A percentile compares a stretch with the other conserved stretches of the same genome.
Conservation (phyloP, 2,888 invertebrate species). For the Eustalomyia histrio region DNA sequence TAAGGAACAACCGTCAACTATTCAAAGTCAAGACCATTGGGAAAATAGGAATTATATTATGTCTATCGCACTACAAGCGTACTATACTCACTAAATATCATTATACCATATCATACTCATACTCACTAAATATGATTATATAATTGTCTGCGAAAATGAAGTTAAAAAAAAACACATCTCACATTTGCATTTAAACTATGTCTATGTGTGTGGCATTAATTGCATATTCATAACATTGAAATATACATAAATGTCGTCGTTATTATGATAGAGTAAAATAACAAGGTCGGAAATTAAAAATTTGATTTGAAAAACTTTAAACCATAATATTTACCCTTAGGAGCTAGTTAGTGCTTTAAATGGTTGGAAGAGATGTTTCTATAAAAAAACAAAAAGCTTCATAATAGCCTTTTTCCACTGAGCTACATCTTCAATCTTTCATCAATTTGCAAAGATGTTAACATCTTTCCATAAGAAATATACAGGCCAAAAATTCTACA, state of each 20-base stretch:
- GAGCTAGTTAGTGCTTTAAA: not conserved
- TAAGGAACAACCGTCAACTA: not conserved
- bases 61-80: too few species aligned
- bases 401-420: too few species aligned
- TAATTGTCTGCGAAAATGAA: conserved; percentile 38
- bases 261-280: conserved; percentile 39
- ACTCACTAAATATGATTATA: conserved; percentile 35
- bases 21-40: conserved; percentile 56
- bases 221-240: conserved; percentile 38
- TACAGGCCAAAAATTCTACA: too few species aligned
- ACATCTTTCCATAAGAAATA: too few species aligned
- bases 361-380: too few species aligned
- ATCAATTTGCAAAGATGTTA: too few species aligned
- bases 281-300: conserved; percentile 55
- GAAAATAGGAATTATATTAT: not conserved
- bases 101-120: conserved; percentile 8
- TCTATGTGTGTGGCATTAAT: conserved; percentile 50
- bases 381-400: too few species aligned
- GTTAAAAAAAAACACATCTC: conserved; percentile 14
- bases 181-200: conserved; percentile 54
- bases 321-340: not conserved
- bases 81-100: not conserved
- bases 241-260: not conserved
- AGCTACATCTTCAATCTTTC: too few species aligned
- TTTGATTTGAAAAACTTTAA: conserved; percentile 29